Conservation (phyloP, 1,140 invertebrate species). For the Calliphora vicina region DNA sequence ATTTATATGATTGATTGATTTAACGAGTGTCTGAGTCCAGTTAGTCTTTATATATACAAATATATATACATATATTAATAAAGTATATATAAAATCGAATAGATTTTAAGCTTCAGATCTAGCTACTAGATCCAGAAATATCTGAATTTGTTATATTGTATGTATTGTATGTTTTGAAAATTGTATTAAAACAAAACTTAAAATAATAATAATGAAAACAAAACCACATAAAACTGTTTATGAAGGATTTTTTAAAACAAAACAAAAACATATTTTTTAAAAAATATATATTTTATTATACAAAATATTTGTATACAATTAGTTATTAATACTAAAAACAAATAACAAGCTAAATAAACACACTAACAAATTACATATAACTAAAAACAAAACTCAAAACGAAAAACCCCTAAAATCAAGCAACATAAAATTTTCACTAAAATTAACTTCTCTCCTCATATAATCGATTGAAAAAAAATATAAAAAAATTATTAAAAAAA, state of each 20-base stretch:
- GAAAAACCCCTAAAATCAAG: neutral
- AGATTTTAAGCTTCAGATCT: neutral
- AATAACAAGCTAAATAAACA: neutral
- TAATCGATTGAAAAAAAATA: slow-evolving; percentile 17
- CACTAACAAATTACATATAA: neutral
- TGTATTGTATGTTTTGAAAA: slow-evolving; percentile 14
- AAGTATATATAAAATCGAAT: neutral
- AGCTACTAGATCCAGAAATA: neutral
- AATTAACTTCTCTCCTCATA: slow-evolving; percentile 5
- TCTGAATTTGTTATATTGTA: slow-evolving; percentile 25
- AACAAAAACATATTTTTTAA: slow-evolving; percentile 10
- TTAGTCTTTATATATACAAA: neutral
- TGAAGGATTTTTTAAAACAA: slow-evolving; percentile 23
- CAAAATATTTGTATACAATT: slow-evolving; percentile 34
- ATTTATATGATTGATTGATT: neutral
- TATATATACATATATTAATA: neutral
- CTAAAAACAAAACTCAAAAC: neutral
- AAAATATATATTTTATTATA: slow-evolving; percentile 31
- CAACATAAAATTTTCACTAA: neutral
- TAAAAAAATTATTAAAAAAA: neutral
- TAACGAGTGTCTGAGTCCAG: neutral
- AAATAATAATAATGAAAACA: neutral
- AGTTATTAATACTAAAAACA: slow-evolving; percentile 18
- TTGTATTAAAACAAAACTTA: neutral
- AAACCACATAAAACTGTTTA: slow-evolving; percentile 18